Base-by-base conservation (phyloP, 2,113 vertebrate species). In the Forbesichthys agassizii region DNA sequence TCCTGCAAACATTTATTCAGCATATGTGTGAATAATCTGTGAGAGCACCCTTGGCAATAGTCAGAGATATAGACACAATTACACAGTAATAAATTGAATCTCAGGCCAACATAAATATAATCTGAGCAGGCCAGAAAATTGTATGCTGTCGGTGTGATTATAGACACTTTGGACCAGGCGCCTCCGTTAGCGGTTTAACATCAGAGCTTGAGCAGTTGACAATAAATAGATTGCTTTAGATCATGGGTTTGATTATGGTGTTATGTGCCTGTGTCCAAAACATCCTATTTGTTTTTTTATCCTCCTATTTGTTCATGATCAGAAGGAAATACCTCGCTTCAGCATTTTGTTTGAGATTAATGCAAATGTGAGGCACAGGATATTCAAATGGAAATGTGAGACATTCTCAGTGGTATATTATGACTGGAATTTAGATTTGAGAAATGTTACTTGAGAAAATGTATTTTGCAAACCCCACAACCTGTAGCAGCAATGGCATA, bases 1-100 rank as follows among this genome's bases (percentile, higher is more conserved):
- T 76, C 74, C 70, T 48, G 49, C 69, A 81, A 89, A 85, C 81
- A 77, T 73, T 88, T 81, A 81, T 71, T 73, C 77, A 65, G 68
- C 80, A 73, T 84, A 77, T 79, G 82, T 87, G 82, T 88, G 85
- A 86, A 89, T 85, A 86, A 89, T 86, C 73, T 63, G 48, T 61
- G 71, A 74, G 69, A 81, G 57, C 66, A 80, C 82, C 83, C 4
- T 20, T 74, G 77, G 81, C 84, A 80, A 85, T 75, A 75, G 81
- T 78, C 75, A 69, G 82, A 85, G 82, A 85, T 83, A 85, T 81
- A 76, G 83, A 86, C 71, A 80, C 84, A 91, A 90, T 87, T 88
- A 86, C 87, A 84, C 83, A 69, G 78, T 84, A 78, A 84, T 84
- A 87, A 83, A 88, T 86, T 88, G 84, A 85, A 89, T 87, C 82